phyloP scores from a whole-genome alignment of 1,140 invertebrate species.

The Drosophila simulans region DNA sequence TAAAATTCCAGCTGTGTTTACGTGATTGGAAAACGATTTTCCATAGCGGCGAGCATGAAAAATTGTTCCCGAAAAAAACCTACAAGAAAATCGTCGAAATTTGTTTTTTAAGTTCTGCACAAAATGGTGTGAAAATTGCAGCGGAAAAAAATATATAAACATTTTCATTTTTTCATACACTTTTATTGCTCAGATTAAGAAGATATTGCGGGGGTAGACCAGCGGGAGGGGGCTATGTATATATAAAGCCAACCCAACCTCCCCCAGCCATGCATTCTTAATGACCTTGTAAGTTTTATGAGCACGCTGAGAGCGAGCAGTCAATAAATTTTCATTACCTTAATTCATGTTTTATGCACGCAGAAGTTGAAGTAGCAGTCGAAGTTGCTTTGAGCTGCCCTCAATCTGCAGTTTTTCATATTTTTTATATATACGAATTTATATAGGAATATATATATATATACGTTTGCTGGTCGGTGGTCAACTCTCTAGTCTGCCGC shows the following conservation, averaged over 20 bases:
- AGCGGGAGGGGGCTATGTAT: constrained; percentile 4
- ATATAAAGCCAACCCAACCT: constrained; percentile 1
- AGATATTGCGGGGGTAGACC: constrained; percentile 36
- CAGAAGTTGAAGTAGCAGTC: constrained; percentile 42
- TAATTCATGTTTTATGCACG: constrained; percentile 78
- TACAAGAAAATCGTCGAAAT: constrained; percentile 22
- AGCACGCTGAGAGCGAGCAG: constrained; percentile 44
- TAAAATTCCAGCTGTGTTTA: constrained; percentile 82
- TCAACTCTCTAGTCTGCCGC: neutral
- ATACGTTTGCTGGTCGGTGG: neutral
- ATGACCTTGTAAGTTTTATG: constrained; percentile 71
- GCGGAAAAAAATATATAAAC: constrained; percentile 31
- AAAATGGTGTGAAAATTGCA: constrained; percentile 55
- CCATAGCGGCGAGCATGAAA: constrained; percentile 71
- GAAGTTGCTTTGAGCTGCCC: constrained; percentile 42
- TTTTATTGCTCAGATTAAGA: constrained; percentile 72
- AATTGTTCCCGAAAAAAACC: constrained; percentile 41
- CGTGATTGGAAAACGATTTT: constrained; percentile 82
- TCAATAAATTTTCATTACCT: constrained; percentile 82
- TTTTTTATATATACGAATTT: constrained; percentile 4
- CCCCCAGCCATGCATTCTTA: constrained; percentile 41
- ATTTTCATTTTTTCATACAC: constrained; percentile 33
- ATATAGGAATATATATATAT: constrained; percentile 15
- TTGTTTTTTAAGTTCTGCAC: constrained; percentile 32
- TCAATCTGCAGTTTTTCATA: constrained; percentile 31